Evolutionary conservation across 2,888 invertebrate genomes (phyloP).

Genomic region (Fabriciana adippe): DNA sequence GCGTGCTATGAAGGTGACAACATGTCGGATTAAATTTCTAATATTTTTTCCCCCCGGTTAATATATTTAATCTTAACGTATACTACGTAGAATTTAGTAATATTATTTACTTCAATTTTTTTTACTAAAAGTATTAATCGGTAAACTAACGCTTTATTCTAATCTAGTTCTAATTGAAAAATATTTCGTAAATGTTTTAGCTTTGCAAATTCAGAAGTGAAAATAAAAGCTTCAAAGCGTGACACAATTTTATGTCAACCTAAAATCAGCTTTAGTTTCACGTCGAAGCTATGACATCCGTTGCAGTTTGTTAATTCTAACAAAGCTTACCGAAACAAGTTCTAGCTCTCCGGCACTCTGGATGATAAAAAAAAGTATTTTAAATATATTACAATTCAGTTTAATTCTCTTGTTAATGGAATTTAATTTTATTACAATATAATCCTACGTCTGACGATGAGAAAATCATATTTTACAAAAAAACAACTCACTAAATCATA

Average conservation of each 20-base stretch:
- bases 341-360: no score
- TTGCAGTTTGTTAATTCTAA: not conserved
- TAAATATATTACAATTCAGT: no score
- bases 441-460: conserved; percentile 45
- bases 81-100: no score
- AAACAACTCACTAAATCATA: conserved; percentile 66
- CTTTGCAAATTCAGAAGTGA: not conserved
- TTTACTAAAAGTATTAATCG: no score
- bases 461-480: conserved; percentile 63
- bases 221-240: not conserved
- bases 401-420: no score
- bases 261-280: not conserved
- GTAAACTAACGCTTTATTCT: no score
- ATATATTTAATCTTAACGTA: not conserved
- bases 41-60: not conserved
- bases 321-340: not conserved
- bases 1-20: conserved; percentile 48
- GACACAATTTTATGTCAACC: not conserved
- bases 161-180: not conserved
- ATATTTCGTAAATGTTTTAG: not conserved
- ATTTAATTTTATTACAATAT: not conserved
- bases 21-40: conserved; percentile 1
- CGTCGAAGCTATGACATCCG: not conserved
- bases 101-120: no score
- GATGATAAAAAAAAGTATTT: no score